Base-by-base conservation (phyloP, 2,113 vertebrate genomes). In the Daboia siamensis region DNA sequence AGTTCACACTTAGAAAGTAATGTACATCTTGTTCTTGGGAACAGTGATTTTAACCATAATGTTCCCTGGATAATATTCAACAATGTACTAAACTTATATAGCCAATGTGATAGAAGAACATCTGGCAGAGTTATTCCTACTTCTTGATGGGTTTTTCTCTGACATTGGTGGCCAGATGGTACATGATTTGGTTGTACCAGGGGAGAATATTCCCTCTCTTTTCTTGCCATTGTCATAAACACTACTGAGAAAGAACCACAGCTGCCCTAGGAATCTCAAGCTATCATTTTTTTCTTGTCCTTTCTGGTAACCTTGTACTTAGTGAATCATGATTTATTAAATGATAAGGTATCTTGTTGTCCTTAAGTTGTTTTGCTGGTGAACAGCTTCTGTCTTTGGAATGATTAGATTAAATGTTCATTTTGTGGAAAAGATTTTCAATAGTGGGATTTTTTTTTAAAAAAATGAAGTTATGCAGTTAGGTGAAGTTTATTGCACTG, bases 91-190 rank as follows among this genome's bases (percentile, higher is more conserved):
- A 90, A 48, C 33, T 56, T 84, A 48, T 59, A 86, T 90, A 48
- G n/a, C 3, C 52, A 90, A 86, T 86, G n/a, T 90, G 55, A 74
- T 29, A 33, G 44, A 52, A 86, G 92, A 54, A 23, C 92, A 93
- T 90, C 92, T 93, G 92, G 92, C 39, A 56, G 88, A 57, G 90
- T 93, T 93, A 93, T 93, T 93, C 80, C 52, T 89, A 90, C 88
- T 90, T 23, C 80, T 93, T 90, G 92, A 93, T 90, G 56, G 56
- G 29, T 33, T 29, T 86, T 64, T 86, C 80, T 84, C 46, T 93
- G 88, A 90, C 88, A 92, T 87, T 90, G 55, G 92, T 93, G 80
- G 88, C 92, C 92, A 93, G 92, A 93, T 93, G 92, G 88, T 64
- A 54, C 88, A 54, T 93, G 80, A 86, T 93, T 93, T 64, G 88